Base-by-base conservation (phyloP, 2,113 vertebrate species). In the Machaerirhynchus nigripectus region DNA sequence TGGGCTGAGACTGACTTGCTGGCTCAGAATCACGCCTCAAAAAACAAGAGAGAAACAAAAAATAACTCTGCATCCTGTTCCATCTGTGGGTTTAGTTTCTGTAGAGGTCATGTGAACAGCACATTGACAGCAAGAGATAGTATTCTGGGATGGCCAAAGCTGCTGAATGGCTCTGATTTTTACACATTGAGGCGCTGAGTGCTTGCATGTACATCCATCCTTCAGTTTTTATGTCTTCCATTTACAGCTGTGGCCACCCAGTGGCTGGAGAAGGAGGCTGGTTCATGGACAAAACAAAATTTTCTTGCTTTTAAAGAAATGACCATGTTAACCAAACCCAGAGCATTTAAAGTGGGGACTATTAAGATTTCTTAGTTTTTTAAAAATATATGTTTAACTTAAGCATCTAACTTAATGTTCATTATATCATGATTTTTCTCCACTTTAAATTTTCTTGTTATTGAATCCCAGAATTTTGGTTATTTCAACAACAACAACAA, bases 351-450 rank as follows among this genome's bases (percentile, higher is more conserved):
- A 52, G 6, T 2, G 5, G 16, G 10, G n/a, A 35, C 18, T 59
- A 2, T 2, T 35, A 23, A 0, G 0, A 18, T 57, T 71, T 23
- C 21, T 61, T 63, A 3, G 3, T 23, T 37, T 26, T 31, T 57
- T n/a, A n/a, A n/a, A n/a, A n/a, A n/a, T n/a, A n/a, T 27, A 4
- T 63, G 15, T 11, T 81, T 19, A 44, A 44, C 17, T 44, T 44
- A 18, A 44, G 42, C 42, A 44, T 44, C 15, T 53, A 76, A 23
- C 6, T 42, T 52, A 52, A 30, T 16, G 4, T 46, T 89, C 26
- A 35, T 30, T 6, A 23, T 64, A n/a, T 11, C 6, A 3, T 39
- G 1, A 22, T 69, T 82, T 77, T 78, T 39, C 27, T 55, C 67
- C 21, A 23, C 39, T 26, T 6, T 46, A 24, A 53, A 24, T 57